Evolutionary conservation across 2,888 invertebrate species (phyloP), one percentile per base, ranked within the genome.

Genomic region (Watsonalla binaria): DNA sequence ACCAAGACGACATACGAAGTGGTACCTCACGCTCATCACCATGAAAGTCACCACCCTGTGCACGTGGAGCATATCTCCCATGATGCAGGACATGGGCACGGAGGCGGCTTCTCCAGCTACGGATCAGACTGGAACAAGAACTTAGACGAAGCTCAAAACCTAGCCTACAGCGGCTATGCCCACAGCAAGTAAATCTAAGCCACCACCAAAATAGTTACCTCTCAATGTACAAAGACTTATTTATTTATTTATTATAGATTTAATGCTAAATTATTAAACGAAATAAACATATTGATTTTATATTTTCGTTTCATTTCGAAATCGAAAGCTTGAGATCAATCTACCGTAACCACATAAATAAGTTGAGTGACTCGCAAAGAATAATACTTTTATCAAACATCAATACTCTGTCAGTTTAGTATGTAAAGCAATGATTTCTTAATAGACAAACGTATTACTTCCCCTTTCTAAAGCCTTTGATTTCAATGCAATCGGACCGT

Each of bases 81-180:
- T 50, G 92, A 92, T 8, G 61, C 78, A n/a, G 86, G 79, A 9
- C 82, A 83, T 24, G 80, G 78, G 0, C 76, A 79, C 42, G 81
- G 84, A 0, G 76, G 75, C 24, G 77, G 78, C 7, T 77, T 74
- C 67, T 83, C 80, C 54, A 77, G 80, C 68, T 87, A 86, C 45
- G 89, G 84, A 0, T 74, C 84, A 0, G 90, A 90, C 76, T 90
- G 90, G 90, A 90, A 81, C 84, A 90, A 90, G 58, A 90, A 95
- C 75, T 84, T 94, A 57, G 93, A 93, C 42, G 93, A 94, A 57
- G 92, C 92, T 46, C 93, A 95, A 65, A 93, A 94, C 65, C 74
- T 95, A 65, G 95, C 96, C 45, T 96, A 96, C 84, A 92, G 91
- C 70, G 95, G 93, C 46, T 92, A 94, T 78, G 73, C 86, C n/a